Conservation (phyloP, 1,140 invertebrate species). For the Leptonema lineaticorne region DNA sequence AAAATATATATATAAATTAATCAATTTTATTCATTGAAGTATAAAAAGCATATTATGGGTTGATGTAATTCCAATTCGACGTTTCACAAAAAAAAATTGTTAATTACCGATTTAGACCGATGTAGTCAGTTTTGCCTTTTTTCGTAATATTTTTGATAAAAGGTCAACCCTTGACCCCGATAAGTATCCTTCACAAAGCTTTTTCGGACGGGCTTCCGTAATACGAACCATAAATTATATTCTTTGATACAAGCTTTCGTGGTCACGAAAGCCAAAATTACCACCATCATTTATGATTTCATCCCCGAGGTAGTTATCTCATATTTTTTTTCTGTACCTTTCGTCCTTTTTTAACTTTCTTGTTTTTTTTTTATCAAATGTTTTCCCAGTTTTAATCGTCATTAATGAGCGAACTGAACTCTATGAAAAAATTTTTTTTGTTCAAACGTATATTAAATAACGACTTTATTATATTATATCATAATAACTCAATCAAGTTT, state of each 20-base stretch:
- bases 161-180: constrained; percentile 1
- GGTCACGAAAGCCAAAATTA: constrained; percentile 1
- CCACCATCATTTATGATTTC: constrained; percentile 1
- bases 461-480: too few species aligned
- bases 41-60: too few species aligned
- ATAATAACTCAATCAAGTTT: too few species aligned
- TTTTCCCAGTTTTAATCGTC: too few species aligned
- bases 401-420: too few species aligned
- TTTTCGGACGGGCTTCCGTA: neutral
- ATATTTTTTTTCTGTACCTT: neutral
- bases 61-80: too few species aligned
- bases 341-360: too few species aligned
- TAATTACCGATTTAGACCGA: neutral
- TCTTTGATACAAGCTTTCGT: constrained; percentile 1
- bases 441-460: too few species aligned
- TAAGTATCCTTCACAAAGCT: neutral
- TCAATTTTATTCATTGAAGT: too few species aligned
- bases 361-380: too few species aligned
- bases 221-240: neutral
- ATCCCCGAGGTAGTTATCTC: neutral
- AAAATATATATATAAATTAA: too few species aligned
- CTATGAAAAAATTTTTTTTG: too few species aligned
- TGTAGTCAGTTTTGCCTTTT: neutral
- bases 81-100: neutral
- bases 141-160: neutral